Base-by-base conservation (phyloP, 2,797 vertebrate species). In the Onychomys torridus region DNA sequence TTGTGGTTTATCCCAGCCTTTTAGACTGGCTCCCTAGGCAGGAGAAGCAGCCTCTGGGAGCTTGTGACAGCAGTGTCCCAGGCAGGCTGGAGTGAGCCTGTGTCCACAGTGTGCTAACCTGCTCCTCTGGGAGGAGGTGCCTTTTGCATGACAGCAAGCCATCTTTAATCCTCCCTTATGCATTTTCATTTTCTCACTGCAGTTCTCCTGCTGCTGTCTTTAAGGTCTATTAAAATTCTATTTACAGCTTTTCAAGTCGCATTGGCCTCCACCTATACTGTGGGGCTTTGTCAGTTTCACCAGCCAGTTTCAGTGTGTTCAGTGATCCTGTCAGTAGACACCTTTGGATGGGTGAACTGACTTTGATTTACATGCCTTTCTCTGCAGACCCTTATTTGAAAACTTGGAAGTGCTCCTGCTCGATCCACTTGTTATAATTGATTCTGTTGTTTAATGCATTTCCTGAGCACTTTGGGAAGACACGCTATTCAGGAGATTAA, bases 391-490 rank as follows among this genome's bases (percentile, higher is more conserved):
- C 34, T 78, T 89, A 63, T 85, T 95, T 89, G 87, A 86, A 91
- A 92, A 94, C 7, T 75, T 27, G 34, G 2, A n/a, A 34, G 0
- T 83, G 2, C 46, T 87, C 89, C 90, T 92, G 73, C 65, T 87
- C 65, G 77, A 29, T 94, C 95, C 79, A n/a, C 90, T 85, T 97
- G 75, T 52, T 86, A 1, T 82, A 71, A 75, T 63, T 8, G 57
- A 79, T 82, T 90, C 21, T 63, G 14, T 52, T 6, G 0, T 78
- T 21, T 34, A 83, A 52, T 93, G 13, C 61, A 37, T 89, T 84
- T 95, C 52, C 92, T 86, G 77, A n/a, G 7, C 23, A 65, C 25
- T 65, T 93, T 21, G 59, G 55, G 71, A 90, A 89, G 82, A 17
- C 57, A 9, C 32, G 40, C 37, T 79, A 40, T 59, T 89, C 37